Conservation (phyloP, 2,797 vertebrate genomes). For the Enteromius thamalakanensis region DNA sequence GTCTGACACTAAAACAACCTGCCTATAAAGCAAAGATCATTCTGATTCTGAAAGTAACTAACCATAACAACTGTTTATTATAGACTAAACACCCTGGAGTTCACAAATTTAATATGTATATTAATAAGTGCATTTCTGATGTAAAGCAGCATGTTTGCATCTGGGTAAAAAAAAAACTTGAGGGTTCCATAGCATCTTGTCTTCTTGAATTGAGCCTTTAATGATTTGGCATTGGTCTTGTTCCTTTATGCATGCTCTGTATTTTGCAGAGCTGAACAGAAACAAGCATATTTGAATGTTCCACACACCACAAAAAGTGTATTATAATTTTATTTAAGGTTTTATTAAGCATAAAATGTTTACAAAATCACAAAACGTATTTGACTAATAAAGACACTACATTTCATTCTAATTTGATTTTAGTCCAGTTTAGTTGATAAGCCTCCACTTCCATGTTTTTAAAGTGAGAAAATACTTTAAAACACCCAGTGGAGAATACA, state of each 20-base stretch:
- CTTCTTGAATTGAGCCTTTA: background rate
- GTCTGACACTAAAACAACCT: too few relatives aligned
- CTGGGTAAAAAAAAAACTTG: background rate
- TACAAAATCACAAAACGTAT: background rate
- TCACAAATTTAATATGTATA: too few relatives aligned
- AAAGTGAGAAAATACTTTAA: background rate
- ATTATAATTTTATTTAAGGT: too few relatives aligned
- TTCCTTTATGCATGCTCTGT: background rate
- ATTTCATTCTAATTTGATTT: background rate
- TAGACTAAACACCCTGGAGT: background rate
- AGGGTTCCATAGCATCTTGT: background rate
- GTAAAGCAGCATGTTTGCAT: background rate
- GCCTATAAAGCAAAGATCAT: too few relatives aligned
- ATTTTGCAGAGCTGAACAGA: background rate
- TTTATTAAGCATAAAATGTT: background rate
- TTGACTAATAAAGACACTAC: background rate
- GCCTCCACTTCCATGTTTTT: background rate
- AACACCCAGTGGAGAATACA: background rate
- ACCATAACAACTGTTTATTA: background rate
- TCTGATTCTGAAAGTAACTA: too few relatives aligned
- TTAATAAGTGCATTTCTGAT: too few relatives aligned
- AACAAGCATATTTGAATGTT: background rate
- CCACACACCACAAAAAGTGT: background rate
- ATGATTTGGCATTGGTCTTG: background rate
- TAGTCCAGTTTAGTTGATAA: background rate